These are phyloP conservation scores for Miniopterus natalensis DNA, from an alignment of 2,113 vertebrate genomes.

Conservation along the genomic window DNA sequence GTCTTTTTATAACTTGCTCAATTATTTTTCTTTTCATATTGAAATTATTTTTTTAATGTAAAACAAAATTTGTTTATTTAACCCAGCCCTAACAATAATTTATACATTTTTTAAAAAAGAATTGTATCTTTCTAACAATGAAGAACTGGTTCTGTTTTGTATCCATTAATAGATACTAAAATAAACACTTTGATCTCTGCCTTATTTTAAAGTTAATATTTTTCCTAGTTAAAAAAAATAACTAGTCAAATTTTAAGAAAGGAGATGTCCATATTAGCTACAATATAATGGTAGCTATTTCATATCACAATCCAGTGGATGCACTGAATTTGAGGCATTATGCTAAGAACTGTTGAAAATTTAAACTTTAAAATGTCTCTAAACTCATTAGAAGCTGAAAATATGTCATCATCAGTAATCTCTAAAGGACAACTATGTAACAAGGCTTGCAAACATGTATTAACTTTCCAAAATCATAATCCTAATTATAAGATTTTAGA, in stretches of 20 bases:
- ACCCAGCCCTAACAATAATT: background rate
- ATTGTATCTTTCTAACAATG: background rate
- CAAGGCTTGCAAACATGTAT: slow-evolving; percentile 46
- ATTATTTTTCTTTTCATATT: background rate
- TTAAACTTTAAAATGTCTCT: slow-evolving; percentile 45
- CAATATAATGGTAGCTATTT: background rate
- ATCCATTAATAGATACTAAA: background rate
- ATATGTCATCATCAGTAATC: slow-evolving; percentile 42
- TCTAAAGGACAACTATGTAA: slow-evolving; percentile 23
- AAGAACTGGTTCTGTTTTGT: background rate
- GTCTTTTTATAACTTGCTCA: background rate
- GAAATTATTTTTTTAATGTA: slow-evolving; percentile 4
- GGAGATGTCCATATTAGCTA: background rate
- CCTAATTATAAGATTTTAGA: slow-evolving; percentile 32
- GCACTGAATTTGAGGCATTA: background rate
- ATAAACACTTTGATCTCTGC: slow-evolving; percentile 22
- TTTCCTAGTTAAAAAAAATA: background rate
- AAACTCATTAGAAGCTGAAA: slow-evolving; percentile 38
- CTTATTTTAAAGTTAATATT: slow-evolving; percentile 5
- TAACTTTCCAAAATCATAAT: slow-evolving; percentile 47
- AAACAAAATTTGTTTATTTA: background rate
- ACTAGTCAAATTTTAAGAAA: background rate
- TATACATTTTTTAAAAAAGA: background rate
- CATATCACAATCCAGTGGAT: background rate
- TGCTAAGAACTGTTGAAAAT: slow-evolving; percentile 62